Base-by-base conservation (phyloP, 2,888 invertebrate genomes). In the Ophion slaviceki region DNA sequence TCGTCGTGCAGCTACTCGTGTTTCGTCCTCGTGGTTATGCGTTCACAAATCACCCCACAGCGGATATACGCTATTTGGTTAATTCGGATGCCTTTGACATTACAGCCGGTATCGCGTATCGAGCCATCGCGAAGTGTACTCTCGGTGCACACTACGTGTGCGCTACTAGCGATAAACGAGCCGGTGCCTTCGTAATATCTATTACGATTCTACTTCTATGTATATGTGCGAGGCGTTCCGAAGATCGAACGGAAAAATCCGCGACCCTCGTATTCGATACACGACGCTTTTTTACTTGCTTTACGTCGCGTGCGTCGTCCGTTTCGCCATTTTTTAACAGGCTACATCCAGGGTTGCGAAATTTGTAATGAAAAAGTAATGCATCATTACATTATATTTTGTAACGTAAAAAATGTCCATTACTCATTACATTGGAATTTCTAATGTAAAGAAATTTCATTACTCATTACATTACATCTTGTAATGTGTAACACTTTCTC, bases 1-100 rank as follows among this genome's bases (percentile, higher is more conserved):
- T 66, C 57, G 28, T 45, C 76, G 74, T 66, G 36, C 11, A 2
- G 24, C 66, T 45, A 57, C 53, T 66, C 71, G 82, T 71, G 85
- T 67, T 45, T 84, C 80, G 53, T 86, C 64, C 66, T 80, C 75
- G 67, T 75, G 17, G 80, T 72, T 74, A 76, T 72, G 62, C 59
- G 64, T 61, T 77, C 78, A 79, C 82, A 82, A 92, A 92, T 92
- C 91, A 91, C 91, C 91, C 92, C 88, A 91, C 88, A 91, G 90
- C 92, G 92, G 92, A 92, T 92, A 91, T 90, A 90, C 91, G 90
- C 92, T 89, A 92, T 93, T 92, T 92, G 88, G 90, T 91, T 88
- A 90, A 91, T 91, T 90, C 86, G 90, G 89, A 90, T 90, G 90
- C 90, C 89, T 92, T 92, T 91, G 90, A 91, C 87, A 90, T 70